Base-by-base conservation (phyloP, 53 echinoderm and acorn worm genomes). In the Antedon mediterranea region DNA sequence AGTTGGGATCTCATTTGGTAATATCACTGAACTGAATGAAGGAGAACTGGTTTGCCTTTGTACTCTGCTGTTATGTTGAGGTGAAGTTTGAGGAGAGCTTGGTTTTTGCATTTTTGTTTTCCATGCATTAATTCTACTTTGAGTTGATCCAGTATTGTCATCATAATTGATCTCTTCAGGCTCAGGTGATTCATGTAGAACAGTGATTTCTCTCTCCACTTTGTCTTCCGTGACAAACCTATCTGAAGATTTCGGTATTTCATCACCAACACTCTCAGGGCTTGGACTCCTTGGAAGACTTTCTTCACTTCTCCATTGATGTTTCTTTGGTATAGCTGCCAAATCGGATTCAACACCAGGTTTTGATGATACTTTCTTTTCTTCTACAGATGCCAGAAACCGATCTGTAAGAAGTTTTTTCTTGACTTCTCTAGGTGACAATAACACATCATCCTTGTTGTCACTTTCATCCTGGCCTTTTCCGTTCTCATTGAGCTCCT, bases 91-190 rank as follows among this genome's bases (percentile, higher is more conserved):
- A 8, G 29, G 33, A 32, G 31, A 28, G 43, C 30, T 29, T 33
- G 42, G 43, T 43, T 43, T 43, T 23, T 23, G 28, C 30, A 31
- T 57, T 43, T 41, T 28, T 43, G 4, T 20, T 42, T 26, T 27
- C 31, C 43, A 43, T 33, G 43, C 28, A 31, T 31, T 9, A 23
- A 3, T 29, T 43, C 29, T 31, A 31, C 42, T 41, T 23, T 43
- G 30, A 34, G 43, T 31, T 81, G 81, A 29, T n/a, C n/a, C n/a
- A n/a, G n/a, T n/a, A n/a, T 74, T 73, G 28, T 37, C 73, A n/a
- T n/a, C 29, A 73, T 80, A n/a, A n/a, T n/a, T n/a, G n/a, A n/a
- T 42, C 75, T 81, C 26, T 31, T 30, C 43, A 74, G 43, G 8
- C 43, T 75, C 14, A 43, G 81, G 29, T 31, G 31, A 15, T 71